phyloP scores from a whole-genome alignment of 2,797 vertebrate genomes.

The Rhinogobio ventralis region DNA sequence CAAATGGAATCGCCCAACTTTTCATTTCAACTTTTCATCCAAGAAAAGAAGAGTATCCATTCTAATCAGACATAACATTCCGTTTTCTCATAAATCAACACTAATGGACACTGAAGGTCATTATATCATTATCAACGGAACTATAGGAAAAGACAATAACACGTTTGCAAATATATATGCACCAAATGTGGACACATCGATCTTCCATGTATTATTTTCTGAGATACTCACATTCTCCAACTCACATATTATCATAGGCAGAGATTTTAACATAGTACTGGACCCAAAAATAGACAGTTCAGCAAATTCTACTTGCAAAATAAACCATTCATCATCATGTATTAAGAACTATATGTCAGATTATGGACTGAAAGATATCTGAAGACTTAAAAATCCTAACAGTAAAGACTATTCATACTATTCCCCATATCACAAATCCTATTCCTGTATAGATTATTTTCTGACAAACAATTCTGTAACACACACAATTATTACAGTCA shows the following conservation, averaged over 20 bases:
- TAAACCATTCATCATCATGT: not conserved
- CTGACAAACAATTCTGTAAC: not conserved
- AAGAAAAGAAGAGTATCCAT: conserved; percentile 3
- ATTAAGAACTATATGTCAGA: conserved; percentile 5
- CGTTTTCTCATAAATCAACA: not conserved
- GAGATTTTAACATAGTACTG: not conserved
- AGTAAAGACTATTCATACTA: conserved; percentile 1
- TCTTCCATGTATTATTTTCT: no score
- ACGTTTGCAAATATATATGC: not conserved
- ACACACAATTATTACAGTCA: not conserved
- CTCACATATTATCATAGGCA: not conserved
- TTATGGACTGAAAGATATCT: conserved; percentile 5
- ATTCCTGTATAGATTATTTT: not conserved
- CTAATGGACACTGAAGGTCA: not conserved
- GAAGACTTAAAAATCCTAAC: not conserved
- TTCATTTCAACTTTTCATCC: not conserved
- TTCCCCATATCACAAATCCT: not conserved
- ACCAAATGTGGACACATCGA: not conserved
- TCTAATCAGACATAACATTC: not conserved
- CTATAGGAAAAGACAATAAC: not conserved
- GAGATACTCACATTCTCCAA: no score
- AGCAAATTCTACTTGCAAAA: not conserved
- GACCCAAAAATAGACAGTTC: not conserved
- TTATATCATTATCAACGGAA: conserved; percentile 7
- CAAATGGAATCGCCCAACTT: not conserved